Percentiles rank a stretch among this genome's conserved stretches.
Evolutionary conservation across 1,140 invertebrate genomes (phyloP).

Genomic region (Penaeus japonicus): DNA sequence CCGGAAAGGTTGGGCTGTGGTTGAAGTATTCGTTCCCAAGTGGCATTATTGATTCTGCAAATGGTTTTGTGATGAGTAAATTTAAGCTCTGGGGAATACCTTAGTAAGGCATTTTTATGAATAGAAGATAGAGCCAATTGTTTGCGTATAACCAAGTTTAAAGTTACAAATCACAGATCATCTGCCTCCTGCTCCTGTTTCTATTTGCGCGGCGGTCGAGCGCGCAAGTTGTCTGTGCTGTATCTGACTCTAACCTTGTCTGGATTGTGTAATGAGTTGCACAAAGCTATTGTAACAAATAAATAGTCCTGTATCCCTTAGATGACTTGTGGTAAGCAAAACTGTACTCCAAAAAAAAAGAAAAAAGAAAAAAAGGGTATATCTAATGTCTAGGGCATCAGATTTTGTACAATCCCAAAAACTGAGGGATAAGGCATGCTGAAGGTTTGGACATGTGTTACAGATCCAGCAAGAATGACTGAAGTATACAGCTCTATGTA

Average conservation of each 20-base stretch:
- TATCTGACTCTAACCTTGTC: constrained; percentile 15
- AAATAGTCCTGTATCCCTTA: background rate
- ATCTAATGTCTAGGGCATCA: too few relatives aligned
- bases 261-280: constrained; percentile 40
- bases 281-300: constrained; percentile 30
- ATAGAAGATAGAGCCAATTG: background rate
- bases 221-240: constrained; percentile 4
- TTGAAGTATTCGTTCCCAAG: constrained; percentile 8
- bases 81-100: background rate
- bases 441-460: background rate
- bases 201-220: background rate
- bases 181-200: background rate
- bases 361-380: too few relatives aligned
- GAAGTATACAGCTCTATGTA: constrained; percentile 29
- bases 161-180: background rate
- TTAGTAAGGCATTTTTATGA: background rate
- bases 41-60: constrained; percentile 9
- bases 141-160: background rate
- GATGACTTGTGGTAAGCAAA: too few relatives aligned
- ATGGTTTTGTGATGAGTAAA: background rate
- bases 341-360: background rate
- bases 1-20: background rate
- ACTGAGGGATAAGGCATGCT: too few relatives aligned
- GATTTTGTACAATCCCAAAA: too few relatives aligned
- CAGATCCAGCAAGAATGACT: constrained; percentile 22